phyloP scores from a whole-genome alignment of 1,140 invertebrate species.

The Lepidurus couesii region DNA sequence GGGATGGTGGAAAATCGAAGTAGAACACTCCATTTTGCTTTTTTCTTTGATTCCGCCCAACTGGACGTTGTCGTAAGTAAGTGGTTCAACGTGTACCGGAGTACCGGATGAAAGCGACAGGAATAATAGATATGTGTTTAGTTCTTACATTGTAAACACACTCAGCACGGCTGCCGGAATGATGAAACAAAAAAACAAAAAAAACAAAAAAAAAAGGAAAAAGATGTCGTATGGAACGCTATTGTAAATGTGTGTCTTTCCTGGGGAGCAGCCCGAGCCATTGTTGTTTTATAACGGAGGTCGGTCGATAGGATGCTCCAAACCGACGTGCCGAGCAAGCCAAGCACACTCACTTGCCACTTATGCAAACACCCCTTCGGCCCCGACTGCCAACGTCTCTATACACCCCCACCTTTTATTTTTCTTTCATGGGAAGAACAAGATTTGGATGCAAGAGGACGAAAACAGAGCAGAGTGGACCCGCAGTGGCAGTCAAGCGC shows the following conservation, averaged over 20 bases:
- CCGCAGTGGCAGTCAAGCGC: not conserved
- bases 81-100: not conserved
- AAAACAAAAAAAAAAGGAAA: not conserved
- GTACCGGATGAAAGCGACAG: not conserved
- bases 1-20: not conserved
- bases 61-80: not conserved
- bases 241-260: constrained; percentile 2
- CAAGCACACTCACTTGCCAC: not conserved
- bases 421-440: not conserved
- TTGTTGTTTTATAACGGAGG: not conserved
- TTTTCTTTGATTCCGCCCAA: not conserved
- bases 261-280: not conserved
- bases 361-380: constrained; percentile 8
- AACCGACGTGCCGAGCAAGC: not conserved
- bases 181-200: not conserved
- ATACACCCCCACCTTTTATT: not conserved
- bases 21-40: not conserved
- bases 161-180: not conserved
- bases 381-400: not conserved
- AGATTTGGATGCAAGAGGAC: not conserved
- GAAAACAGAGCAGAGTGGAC: not conserved
- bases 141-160: not conserved
- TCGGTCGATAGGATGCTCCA: not conserved
- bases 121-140: not conserved
- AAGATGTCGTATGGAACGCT: not conserved